Base-by-base conservation (phyloP, 2,888 invertebrate species). In the Tetranychus piercei region DNA sequence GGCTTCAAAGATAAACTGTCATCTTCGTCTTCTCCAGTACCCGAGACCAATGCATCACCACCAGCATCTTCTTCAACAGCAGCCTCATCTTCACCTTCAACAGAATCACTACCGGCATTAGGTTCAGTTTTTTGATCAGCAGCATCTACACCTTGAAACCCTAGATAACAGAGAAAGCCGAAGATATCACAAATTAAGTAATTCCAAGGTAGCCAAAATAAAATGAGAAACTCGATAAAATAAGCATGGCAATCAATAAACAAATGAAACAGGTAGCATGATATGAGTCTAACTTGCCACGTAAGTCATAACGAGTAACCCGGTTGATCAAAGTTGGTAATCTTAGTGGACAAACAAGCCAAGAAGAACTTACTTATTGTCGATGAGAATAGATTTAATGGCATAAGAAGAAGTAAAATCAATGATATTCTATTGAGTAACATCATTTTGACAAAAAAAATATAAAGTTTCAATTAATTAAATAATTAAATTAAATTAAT, bases 81-180 rank as follows among this genome's bases (percentile, higher is more conserved):
- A 78, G 87, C 88, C 78, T 88, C 88, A 45, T 88, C 88, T 79
- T 86, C 86, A 73, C 83, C 83, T 75, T 84, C 84, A 71, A 84
- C 84, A 69, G 80, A 80, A 72, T 80, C 80, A 43, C 77, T 79
- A 6, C 77, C 79, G 74, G 78, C 80, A 23, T 78, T 34, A 34
- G 34, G 34, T 34, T 34, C 34, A 34, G 1, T 78, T 73, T 80
- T 80, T 76, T 79, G 79, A 71, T 78, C 80, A 45, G 84, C 85
- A 73, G 55, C 55, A 55, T 55, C 55, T 55, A 55, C 55, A 55
- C 55, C 55, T 15, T 9, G 55, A 55, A 55, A 55, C 1, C 55
- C 55, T 55, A 15, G 15, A 55, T 9, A 55, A 55, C 9, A 55
- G 15, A 15, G 15, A 55, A 9, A 55, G 15, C 9, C 9, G 7